phyloP scores from a whole-genome alignment of 2,113 vertebrate genomes.

The Picathartes gymnocephalus region DNA sequence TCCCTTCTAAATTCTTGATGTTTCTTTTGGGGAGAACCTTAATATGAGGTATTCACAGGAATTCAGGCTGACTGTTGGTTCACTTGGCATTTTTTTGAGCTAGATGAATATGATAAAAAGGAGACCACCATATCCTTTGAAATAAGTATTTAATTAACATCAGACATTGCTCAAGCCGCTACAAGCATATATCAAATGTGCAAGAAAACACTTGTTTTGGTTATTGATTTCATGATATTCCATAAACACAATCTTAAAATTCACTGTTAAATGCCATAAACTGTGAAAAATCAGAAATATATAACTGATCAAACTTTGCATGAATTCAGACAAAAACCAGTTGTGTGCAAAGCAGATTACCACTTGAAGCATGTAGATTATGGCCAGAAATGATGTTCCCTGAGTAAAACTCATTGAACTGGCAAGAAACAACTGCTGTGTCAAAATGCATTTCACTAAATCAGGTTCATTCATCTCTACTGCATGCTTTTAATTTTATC shows the following conservation, averaged over 20 bases:
- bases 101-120: background rate
- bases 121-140: background rate
- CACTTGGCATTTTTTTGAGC: background rate
- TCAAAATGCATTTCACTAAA: slow-evolving; percentile 71
- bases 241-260: background rate
- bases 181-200: background rate
- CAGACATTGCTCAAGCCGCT: background rate
- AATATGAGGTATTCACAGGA: background rate
- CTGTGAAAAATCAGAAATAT: background rate
- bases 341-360: slow-evolving; percentile 62
- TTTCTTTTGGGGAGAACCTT: background rate
- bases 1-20: background rate
- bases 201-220: background rate
- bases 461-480: slow-evolving; percentile 54
- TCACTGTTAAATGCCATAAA: background rate
- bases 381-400: slow-evolving; percentile 65
- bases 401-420: slow-evolving; percentile 66
- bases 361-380: slow-evolving; percentile 60
- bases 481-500: slow-evolving; percentile 44
- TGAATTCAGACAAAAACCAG: slow-evolving; percentile 17
- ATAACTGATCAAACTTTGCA: background rate
- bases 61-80: background rate
- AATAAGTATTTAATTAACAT: background rate
- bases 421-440: slow-evolving; percentile 71
- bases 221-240: background rate